Evolutionary conservation across 2,888 invertebrate genomes (phyloP).

Genomic region (Lordiphosa andalusiaca): DNA sequence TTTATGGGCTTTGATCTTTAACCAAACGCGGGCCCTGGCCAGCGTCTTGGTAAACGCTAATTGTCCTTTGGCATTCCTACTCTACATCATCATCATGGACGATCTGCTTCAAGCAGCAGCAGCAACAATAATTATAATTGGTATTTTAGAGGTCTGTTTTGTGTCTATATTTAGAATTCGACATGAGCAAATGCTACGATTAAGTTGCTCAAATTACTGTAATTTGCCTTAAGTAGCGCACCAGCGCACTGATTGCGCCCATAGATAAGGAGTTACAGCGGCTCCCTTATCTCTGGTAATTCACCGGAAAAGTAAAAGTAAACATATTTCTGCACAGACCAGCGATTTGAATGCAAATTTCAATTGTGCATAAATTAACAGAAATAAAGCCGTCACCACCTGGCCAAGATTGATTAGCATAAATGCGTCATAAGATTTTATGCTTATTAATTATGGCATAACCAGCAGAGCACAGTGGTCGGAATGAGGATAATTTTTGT

Average conservation of each 20-base stretch:
- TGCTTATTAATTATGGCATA: conserved; percentile 60
- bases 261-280: background rate
- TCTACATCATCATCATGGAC: conserved; percentile 48
- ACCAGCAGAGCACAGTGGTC: background rate
- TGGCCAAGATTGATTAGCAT: conserved; percentile 61
- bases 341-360: conserved; percentile 63
- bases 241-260: conserved; percentile 13
- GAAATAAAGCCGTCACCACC: conserved; percentile 66
- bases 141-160: conserved; percentile 62
- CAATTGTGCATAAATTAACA: conserved; percentile 56
- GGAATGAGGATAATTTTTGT: no score
- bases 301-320: conserved; percentile 60
- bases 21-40: conserved; percentile 30
- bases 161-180: conserved; percentile 62
- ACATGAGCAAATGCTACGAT: conserved; percentile 53
- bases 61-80: conserved; percentile 70
- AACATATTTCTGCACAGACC: conserved; percentile 38
- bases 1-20: conserved; percentile 67
- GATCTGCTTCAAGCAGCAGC: conserved; percentile 19
- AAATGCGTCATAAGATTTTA: conserved; percentile 62
- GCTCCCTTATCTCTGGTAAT: conserved; percentile 27
- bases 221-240: conserved; percentile 64
- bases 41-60: conserved; percentile 43
- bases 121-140: conserved; percentile 58
- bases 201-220: conserved; percentile 66